Evolutionary conservation across 2,113 vertebrate genomes (phyloP).

Genomic region (Agapornis roseicollis): DNA sequence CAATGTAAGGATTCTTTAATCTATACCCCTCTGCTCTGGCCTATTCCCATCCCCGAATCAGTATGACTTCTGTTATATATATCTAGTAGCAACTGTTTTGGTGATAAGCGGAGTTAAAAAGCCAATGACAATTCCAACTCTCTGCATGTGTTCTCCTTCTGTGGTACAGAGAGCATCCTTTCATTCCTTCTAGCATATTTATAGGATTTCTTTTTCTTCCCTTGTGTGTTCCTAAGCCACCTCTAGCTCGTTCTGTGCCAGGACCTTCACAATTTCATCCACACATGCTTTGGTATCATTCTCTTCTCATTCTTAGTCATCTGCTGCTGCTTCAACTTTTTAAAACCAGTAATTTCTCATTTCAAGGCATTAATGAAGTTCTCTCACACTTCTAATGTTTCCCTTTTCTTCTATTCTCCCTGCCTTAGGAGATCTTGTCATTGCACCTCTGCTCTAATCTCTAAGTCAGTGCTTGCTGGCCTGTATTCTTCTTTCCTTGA

Average conservation of each 20-base stretch:
- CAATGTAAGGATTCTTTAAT: neutral
- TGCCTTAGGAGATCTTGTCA: neutral
- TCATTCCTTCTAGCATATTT: neutral
- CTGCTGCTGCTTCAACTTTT: neutral
- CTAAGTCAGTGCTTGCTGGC: neutral
- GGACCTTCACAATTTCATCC: neutral
- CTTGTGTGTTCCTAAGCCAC: neutral
- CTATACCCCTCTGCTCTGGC: neutral
- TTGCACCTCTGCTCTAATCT: neutral
- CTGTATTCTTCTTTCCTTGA: constrained; percentile 13
- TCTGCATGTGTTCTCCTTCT: neutral
- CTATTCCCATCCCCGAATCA: neutral
- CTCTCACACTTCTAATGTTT: neutral
- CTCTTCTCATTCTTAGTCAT: neutral
- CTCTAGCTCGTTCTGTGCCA: neutral
- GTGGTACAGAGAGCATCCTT: neutral
- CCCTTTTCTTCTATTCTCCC: neutral
- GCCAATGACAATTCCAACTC: neutral
- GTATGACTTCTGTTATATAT: neutral
- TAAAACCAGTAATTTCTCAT: neutral
- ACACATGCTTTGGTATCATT: neutral
- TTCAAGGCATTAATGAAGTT: constrained; percentile 1
- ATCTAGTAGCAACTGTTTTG: neutral
- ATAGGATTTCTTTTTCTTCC: neutral
- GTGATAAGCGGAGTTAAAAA: neutral